Evolutionary conservation across 2,113 vertebrate species (phyloP), one percentile per base, ranked within the genome.

Genomic region (Harpagus bidentatus): DNA sequence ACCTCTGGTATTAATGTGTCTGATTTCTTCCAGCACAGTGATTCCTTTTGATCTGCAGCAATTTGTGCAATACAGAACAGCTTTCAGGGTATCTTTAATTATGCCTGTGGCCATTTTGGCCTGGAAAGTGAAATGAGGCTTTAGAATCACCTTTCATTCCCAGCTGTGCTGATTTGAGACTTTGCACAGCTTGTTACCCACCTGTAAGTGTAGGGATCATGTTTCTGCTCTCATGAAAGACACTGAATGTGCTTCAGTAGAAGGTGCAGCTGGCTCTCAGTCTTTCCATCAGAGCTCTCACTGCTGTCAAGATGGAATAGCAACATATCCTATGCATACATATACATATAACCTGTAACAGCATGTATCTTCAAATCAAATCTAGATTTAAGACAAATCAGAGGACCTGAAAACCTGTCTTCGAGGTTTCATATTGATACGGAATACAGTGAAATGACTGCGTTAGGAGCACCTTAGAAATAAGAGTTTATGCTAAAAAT

Each of bases 71-170:
- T 59, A 55, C 67, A 89, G 82, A 96, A 71, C 53, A 88, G 91
- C 74, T 85, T 95, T 86, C 58, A n/a, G 77, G 56, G 28, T 91
- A 72, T 91, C 76, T 96, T 96, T 91, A 93, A 95, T 97, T 97
- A 95, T 81, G 74, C 78, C 62, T 40, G 58, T 76, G 78, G 93
- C 89, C 34, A 29, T 89, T 93, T 88, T 87, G 67, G 78, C 84
- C 82, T 82, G 84, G 81, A 80, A 73, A 91, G 62, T 88, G 86
- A 79, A 93, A 80, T 59, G 89, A 86, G 52, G 86, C 70, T 96
- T 95, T 79, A 70, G 89, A 85, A 73, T 94, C 91, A 80, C 86
- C 94, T 94, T 94, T 94, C 38, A 31, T 26, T 95, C 62, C 65
- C 66, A 82, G 83, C 96, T 94, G 80, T 89, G 83, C 77, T 79